Percentiles rank a stretch among this genome's conserved stretches.
These are phyloP conservation scores for Cyprinodon brontotheroides DNA, from an alignment of 2,113 vertebrate genomes.

Conservation along the genomic window DNA sequence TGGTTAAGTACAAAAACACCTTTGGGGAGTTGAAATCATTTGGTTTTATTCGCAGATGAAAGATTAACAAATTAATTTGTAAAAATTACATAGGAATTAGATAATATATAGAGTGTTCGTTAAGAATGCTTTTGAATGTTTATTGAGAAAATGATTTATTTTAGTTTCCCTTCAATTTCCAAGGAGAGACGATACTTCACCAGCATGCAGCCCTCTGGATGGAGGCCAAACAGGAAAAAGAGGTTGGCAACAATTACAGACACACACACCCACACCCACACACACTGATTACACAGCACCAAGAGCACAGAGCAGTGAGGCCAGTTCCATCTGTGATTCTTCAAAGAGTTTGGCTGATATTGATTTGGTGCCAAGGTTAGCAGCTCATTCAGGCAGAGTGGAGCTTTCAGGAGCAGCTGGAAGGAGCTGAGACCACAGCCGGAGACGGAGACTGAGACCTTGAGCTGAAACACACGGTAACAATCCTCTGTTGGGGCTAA, in stretches of 20 bases:
- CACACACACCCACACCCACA: slow-evolving; percentile 41
- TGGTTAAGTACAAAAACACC: slow-evolving; percentile 51
- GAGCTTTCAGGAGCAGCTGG: slow-evolving; percentile 83
- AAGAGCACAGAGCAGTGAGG: slow-evolving; percentile 75
- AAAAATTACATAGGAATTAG: neutral
- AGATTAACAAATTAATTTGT: neutral
- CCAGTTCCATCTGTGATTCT: slow-evolving; percentile 87
- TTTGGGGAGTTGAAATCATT: slow-evolving; percentile 23
- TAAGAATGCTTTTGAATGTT: slow-evolving; percentile 8
- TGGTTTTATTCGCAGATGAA: neutral
- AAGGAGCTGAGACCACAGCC: slow-evolving; percentile 79
- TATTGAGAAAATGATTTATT: slow-evolving; percentile 10
- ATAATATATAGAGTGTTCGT: slow-evolving; percentile 11
- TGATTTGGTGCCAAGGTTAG: slow-evolving; percentile 87
- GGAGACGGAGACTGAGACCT: slow-evolving; percentile 81
- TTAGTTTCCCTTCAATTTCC: slow-evolving; percentile 58
- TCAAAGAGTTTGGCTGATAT: slow-evolving; percentile 87
- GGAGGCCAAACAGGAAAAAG: slow-evolving; percentile 63
- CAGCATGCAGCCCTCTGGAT: slow-evolving; percentile 69
- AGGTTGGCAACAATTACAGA: slow-evolving; percentile 72
- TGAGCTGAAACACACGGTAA: slow-evolving; percentile 78
- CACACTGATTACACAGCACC: slow-evolving; percentile 59
- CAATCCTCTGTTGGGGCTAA: slow-evolving; percentile 73
- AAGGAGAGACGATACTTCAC: slow-evolving; percentile 64
- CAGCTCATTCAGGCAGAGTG: slow-evolving; percentile 83